Base-by-base conservation (phyloP, 2,797 vertebrate genomes). In the Coluber constrictor region DNA sequence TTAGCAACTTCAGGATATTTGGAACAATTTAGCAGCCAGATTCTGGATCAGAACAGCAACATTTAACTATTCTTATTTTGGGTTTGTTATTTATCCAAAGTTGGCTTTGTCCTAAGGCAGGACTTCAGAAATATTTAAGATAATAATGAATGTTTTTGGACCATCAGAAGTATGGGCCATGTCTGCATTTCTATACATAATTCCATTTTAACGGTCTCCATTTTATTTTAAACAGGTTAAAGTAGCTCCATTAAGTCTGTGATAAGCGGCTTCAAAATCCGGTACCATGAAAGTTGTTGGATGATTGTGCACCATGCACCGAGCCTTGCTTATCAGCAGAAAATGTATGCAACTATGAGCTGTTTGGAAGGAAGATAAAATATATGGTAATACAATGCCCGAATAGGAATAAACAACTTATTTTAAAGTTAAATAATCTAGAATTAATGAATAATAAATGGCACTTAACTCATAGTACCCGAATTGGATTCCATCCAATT, bases 121-220 rank as follows among this genome's bases (percentile, higher is more conserved):
- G 89, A 32, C 89, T 96, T 95, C 96, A 96, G 94, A 97, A 96
- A 95, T 97, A 94, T 92, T 97, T 56, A 92, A 93, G 95, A 96
- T 96, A 95, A 96, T 43, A n/a, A 60, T 86, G 63, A 60, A 83
- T 25, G 37, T 23, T 47, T 83, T 47, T 37, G 13, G 8, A 60
- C 25, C n/a, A 27, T 15, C 29, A 54, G 86, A 90, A 47, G 12
- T 60, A 20, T 74, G 8, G 10, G 1, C 61, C 63, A 54, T 32
- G 15, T 54, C 43, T 74, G 47, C 93, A 94, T 95, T 96, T 96
- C 94, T 94, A 92, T 89, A 88, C 87, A 86, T 90, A 90, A 93
- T 95, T 91, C 89, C 91, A 1, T 56, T 43, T 5, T 63, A 43
- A 25, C 16, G 29, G 7, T 23, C 13, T 27, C 12, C 29, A 18